Base-by-base conservation (phyloP, 2,113 vertebrate genomes). In the Sylvia atricapilla region DNA sequence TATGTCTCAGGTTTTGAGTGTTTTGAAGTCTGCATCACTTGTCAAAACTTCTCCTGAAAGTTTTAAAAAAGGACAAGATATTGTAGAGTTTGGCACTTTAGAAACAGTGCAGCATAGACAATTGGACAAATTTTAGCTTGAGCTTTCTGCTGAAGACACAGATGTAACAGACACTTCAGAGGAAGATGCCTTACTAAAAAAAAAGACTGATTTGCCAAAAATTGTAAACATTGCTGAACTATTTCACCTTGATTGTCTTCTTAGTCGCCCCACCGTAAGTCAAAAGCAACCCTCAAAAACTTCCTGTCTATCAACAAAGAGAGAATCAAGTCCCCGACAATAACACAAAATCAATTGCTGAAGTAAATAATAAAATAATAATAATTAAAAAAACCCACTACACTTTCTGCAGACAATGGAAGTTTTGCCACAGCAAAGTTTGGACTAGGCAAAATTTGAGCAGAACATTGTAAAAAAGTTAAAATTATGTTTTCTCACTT, bases 11-110 rank as follows among this genome's bases (percentile, higher is more conserved):
- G 39, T 11, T 91, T 84, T 43, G 27, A 75, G 33, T 68, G 58
- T 59, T 90, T 70, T 83, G 58, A 90, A 88, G 58, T 72, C 64
- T 58, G 50, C n/a, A 90, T 78, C 79, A 79, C 44, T 64, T 92
- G 82, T 92, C 85, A 93, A 93, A 94, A 89, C 11, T 85, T 43
- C 68, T 72, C 20, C 62, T 53, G n/a, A n/a, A 92, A 91, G 22
- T 80, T 91, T 67, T 9, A 11, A 49, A 56, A 53, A 69, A 59
- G 43, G 23, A 27, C 20, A 82, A 68, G 62, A 64, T 35, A 7
- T 15, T 50, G 20, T 22, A n/a, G 35, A 82, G 27, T 85, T 75
- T 85, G 56, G 23, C 62, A 85, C 35, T 72, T 87, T 52, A 75
- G 82, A 82, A 92, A 82, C 56, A 59, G 24, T 23, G 6, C 33